Evolutionary conservation across 2,797 vertebrate species (phyloP), one percentile per base, ranked within the genome.

Genomic region (Pterois miles): DNA sequence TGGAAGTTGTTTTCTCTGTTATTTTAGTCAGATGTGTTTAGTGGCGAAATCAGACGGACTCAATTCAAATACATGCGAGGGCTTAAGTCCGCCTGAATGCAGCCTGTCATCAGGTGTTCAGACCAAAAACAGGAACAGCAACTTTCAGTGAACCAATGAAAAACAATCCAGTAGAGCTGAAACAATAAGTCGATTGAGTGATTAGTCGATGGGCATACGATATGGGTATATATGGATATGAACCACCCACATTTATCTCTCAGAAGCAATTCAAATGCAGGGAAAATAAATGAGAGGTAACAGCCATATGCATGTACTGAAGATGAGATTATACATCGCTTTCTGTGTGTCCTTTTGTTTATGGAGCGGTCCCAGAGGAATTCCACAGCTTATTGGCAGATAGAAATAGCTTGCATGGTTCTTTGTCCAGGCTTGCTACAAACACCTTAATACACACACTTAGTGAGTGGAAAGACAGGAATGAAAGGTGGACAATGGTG

Each of bases 351-450:
- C 31, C 40, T 67, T 72, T 75, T 72, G 72, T 87, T 75, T 78
- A 78, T 75, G 56, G 53, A 78, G 66, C 57, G 63, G 40, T 71
- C 60, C 58, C 59, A 25, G 48, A 77, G 64, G 73, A 81, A 72
- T 80, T 73, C 70, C 78, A 50, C 64, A 65, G 62, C 54, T 60
- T 74, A 76, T 76, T 74, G 85, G 56, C 40, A 64, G 46, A 50
- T 65, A 65, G 72, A 78, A 75, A 88, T 71, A 65, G 33, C 52
- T 74, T 43, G 48, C 27, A 34, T 54, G 53, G 48, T 31, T 84
- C 67, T 85, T 69, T 85, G 82, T 73, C 70, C 43, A 46, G 59
- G 40, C 58, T 69, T 74, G 72, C 65, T 72, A 20, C 43, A 60
- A 78, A 64, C 58, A 77, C 53, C 34, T 48, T 20, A 38, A 50